A percentile compares a stretch with the other conserved stretches of the same genome.
Evolutionary conservation across 2,888 invertebrate species (phyloP).

Genomic region (Colletes collaris): DNA sequence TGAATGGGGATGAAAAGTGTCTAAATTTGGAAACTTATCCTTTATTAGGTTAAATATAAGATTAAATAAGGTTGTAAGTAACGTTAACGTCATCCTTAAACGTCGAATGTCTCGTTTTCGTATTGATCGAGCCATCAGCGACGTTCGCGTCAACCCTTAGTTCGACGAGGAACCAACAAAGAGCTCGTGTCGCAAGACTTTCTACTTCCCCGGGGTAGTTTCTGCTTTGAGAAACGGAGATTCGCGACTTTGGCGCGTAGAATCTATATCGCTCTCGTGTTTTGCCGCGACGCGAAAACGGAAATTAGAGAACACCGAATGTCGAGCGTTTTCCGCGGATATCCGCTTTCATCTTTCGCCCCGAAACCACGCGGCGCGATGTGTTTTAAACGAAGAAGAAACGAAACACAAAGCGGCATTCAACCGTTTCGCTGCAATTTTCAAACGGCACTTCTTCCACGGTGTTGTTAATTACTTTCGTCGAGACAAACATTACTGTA

Average conservation of each 20-base stretch:
- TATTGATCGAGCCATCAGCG: conserved; percentile 33
- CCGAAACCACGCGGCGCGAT: background rate
- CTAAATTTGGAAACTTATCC: too few relatives aligned
- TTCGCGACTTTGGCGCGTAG: conserved; percentile 23
- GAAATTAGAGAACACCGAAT: conserved; percentile 32
- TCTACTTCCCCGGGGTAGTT: conserved; percentile 21
- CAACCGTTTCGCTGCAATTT: too few relatives aligned
- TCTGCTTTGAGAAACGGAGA: conserved; percentile 27
- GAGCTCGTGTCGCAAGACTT: conserved; percentile 34
- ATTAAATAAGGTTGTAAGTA: background rate
- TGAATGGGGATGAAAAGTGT: too few relatives aligned
- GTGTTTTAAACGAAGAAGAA: background rate
- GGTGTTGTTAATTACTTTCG: background rate
- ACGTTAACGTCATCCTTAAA: conserved; percentile 2
- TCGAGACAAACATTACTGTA: background rate
- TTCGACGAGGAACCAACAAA: conserved; percentile 9
- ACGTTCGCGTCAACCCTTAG: conserved; percentile 22
- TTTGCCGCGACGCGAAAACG: conserved; percentile 13
- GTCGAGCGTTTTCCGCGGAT: conserved; percentile 12
- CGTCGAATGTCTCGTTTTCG: conserved; percentile 38
- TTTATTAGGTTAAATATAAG: too few relatives aligned
- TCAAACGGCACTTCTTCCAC: background rate
- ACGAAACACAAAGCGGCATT: background rate
- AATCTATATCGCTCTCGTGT: conserved; percentile 16
- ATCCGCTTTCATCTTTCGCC: conserved; percentile 7